Conservation (phyloP, 1,140 invertebrate species). For the Drusus annulatus region DNA sequence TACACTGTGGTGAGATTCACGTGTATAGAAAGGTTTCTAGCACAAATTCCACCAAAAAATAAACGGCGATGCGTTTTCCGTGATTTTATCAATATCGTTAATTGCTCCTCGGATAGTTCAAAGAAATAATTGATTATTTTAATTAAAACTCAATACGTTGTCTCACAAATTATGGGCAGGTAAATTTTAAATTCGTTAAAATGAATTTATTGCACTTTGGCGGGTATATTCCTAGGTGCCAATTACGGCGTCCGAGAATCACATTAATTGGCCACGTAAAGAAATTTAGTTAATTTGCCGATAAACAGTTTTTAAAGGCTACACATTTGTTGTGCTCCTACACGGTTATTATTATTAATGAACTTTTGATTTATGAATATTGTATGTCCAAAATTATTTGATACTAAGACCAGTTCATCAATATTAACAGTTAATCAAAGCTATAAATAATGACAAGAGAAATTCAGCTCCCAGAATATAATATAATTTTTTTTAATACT, state of each 20-base stretch:
- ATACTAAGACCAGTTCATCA: background rate
- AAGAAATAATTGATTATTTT: no score
- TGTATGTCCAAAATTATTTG: conserved; percentile 3
- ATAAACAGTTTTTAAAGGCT: background rate
- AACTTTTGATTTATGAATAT: conserved; percentile 23
- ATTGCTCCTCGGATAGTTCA: no score
- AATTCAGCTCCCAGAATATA: background rate
- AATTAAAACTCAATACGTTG: no score
- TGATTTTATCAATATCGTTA: no score
- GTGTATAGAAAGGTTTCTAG: no score
- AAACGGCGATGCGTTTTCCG: no score
- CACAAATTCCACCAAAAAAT: no score
- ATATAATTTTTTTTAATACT: background rate
- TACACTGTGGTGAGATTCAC: no score
- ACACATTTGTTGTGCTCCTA: background rate
- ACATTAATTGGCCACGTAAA: background rate
- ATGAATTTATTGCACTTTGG: conserved; percentile 7
- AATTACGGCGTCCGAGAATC: conserved; percentile 1
- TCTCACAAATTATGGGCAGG: background rate
- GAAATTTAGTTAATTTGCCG: conserved; percentile 10
- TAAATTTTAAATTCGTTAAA: conserved; percentile 23
- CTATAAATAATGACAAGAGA: background rate
- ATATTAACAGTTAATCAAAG: background rate
- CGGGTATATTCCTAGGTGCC: background rate
- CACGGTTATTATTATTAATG: conserved; percentile 14